phyloP scores from a whole-genome alignment of 2,797 vertebrate species.

The Helostoma temminkii region DNA sequence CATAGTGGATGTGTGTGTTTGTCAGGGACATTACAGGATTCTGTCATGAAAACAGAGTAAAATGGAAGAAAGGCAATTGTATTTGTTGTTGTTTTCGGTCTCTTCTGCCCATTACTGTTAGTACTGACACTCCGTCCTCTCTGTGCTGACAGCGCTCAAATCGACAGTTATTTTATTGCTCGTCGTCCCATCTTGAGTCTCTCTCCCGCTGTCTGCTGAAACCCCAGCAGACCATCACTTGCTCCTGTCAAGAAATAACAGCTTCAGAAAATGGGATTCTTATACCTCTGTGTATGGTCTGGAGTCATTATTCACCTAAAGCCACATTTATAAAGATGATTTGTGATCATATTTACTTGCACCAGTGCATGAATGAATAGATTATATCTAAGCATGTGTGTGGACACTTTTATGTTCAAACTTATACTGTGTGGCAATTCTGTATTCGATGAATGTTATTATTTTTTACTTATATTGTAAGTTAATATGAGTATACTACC shows the following conservation, averaged over 20 bases:
- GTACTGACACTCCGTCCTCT: background rate
- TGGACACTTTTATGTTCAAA: background rate
- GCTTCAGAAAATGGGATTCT: constrained; percentile 27
- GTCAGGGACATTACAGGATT: background rate
- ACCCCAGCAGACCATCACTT: constrained; percentile 42
- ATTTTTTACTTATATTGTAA: background rate
- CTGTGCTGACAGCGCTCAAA: constrained; percentile 32
- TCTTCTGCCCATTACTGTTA: constrained; percentile 24
- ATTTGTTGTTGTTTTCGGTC: constrained; percentile 24
- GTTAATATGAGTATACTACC: background rate
- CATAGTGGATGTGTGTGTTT: constrained; percentile 13
- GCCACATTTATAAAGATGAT: constrained; percentile 23
- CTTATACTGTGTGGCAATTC: background rate
- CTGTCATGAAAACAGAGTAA: constrained; percentile 18
- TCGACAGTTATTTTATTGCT: constrained; percentile 33
- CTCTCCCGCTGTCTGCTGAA: background rate
- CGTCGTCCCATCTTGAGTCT: background rate
- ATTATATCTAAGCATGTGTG: background rate
- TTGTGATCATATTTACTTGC: constrained; percentile 10
- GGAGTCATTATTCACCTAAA: constrained; percentile 12
- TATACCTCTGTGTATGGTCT: constrained; percentile 4
- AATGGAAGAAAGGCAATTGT: constrained; percentile 37
- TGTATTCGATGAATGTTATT: constrained; percentile 1
- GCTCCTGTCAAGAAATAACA: constrained; percentile 27
- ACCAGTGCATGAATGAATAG: background rate